Percentiles rank a stretch among this genome's conserved stretches.
These are phyloP conservation scores for Protonemura montana DNA, from an alignment of 2,888 invertebrate species.

Conservation along the genomic window DNA sequence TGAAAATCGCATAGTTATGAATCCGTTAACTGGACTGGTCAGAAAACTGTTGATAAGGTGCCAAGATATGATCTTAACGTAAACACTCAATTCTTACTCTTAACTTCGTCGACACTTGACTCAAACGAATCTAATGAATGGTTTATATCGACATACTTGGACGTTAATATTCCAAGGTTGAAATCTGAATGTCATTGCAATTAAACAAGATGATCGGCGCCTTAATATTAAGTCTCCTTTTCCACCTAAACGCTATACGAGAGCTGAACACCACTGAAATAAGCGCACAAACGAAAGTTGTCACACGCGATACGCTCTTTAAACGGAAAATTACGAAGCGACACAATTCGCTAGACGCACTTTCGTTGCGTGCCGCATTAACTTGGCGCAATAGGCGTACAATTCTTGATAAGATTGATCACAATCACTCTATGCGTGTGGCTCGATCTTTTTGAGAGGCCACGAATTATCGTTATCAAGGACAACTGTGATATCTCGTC, in stretches of 20 bases:
- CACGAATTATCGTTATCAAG: background rate
- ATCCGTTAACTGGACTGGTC: background rate
- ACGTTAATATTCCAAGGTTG: constrained; percentile 4
- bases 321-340: background rate
- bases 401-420: background rate
- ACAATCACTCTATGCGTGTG: background rate
- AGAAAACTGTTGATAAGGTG: background rate
- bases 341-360: background rate
- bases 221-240: background rate
- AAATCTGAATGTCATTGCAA: constrained; percentile 12
- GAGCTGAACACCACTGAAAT: background rate
- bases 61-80: background rate
- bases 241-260: background rate
- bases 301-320: background rate
- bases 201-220: background rate
- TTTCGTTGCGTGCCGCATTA: background rate
- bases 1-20: background rate
- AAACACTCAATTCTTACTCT: background rate
- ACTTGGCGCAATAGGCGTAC: background rate
- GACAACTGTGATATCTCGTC: background rate
- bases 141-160: background rate
- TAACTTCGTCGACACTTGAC: background rate
- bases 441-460: constrained; percentile 7
- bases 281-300: background rate
- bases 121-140: background rate